Percentiles rank a stretch among this genome's conserved stretches.
Conservation (phyloP, 2,888 invertebrate genomes). For the Agelastica alni region DNA sequence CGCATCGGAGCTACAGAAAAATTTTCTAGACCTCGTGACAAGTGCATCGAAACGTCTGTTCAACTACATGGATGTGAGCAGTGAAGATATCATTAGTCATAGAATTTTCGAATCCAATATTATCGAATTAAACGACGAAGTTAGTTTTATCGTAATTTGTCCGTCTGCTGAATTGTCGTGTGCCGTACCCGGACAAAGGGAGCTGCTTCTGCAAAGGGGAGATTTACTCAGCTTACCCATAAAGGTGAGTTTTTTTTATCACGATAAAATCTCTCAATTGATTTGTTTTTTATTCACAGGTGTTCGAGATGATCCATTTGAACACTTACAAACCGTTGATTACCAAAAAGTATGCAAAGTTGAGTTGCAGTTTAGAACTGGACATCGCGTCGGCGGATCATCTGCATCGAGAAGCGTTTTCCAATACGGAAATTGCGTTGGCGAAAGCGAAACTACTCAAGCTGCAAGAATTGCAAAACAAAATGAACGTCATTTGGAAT, state of each 20-base stretch:
- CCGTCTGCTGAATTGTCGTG: conserved; percentile 93
- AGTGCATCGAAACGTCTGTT: conserved; percentile 76
- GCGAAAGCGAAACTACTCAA: conserved; percentile 84
- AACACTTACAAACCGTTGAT: conserved; percentile 92
- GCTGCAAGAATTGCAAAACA: conserved; percentile 82
- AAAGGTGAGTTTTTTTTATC: conserved; percentile 32
- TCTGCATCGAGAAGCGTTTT: conserved; percentile 93
- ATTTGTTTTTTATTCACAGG: conserved; percentile 67
- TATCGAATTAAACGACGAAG: conserved; percentile 87
- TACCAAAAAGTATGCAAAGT: conserved; percentile 86
- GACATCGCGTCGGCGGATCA: conserved; percentile 92
- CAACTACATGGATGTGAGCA: conserved; percentile 77
- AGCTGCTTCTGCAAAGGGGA: conserved; percentile 80
- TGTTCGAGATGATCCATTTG: conserved; percentile 92
- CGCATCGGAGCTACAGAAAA: conserved; percentile 77
- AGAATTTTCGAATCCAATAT: conserved; percentile 93
- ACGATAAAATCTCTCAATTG: too few relatives aligned
- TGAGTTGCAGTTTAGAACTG: conserved; percentile 91
- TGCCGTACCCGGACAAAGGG: conserved; percentile 84
- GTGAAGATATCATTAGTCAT: conserved; percentile 72
- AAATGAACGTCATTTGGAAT: conserved; percentile 90
- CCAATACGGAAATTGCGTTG: conserved; percentile 80
- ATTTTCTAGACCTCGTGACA: conserved; percentile 78
- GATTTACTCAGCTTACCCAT: conserved; percentile 90
- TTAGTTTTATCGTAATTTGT: conserved; percentile 89